Evolutionary conservation across 2,888 invertebrate genomes (phyloP).

Genomic region (Eledone cirrhosa): DNA sequence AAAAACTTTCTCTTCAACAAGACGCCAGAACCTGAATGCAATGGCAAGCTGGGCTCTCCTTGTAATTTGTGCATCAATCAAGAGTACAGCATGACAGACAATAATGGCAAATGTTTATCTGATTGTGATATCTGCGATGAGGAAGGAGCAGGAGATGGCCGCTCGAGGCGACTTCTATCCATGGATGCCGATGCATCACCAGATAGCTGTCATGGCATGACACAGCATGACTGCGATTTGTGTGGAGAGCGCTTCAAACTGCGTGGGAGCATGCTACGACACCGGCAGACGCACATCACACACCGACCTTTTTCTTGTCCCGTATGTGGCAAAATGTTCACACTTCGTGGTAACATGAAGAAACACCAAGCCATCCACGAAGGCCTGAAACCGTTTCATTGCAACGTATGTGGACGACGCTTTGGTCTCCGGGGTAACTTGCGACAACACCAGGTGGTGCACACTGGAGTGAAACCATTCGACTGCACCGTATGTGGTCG

Average conservation of each 20-base stretch:
- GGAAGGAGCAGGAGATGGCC: neutral
- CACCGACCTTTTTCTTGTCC: constrained; percentile 17
- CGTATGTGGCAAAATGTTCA: constrained; percentile 5
- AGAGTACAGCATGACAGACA: neutral
- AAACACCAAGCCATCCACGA: constrained; percentile 11
- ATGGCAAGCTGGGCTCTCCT: neutral
- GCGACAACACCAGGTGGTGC: constrained; percentile 14
- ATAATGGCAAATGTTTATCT: neutral
- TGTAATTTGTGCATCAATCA: neutral
- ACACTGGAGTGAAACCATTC: constrained; percentile 18
- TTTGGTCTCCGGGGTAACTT: constrained; percentile 18
- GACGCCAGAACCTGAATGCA: too few relatives aligned
- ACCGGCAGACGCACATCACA: neutral
- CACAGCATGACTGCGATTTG: constrained; percentile 3
- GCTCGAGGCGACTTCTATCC: neutral
- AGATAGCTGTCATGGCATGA: neutral
- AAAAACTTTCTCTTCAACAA: too few relatives aligned
- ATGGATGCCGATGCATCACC: neutral
- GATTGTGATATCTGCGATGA: neutral
- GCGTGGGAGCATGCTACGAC: constrained; percentile 10
- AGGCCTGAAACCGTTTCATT: constrained; percentile 1
- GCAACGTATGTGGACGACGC: neutral
- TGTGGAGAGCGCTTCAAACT: constrained; percentile 10
- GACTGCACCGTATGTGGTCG: constrained; percentile 11
- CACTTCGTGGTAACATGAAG: constrained; percentile 13